These are phyloP conservation scores for Gymnothorax reevesii DNA, from an alignment of 2,797 vertebrate species.

Conservation along the genomic window DNA sequence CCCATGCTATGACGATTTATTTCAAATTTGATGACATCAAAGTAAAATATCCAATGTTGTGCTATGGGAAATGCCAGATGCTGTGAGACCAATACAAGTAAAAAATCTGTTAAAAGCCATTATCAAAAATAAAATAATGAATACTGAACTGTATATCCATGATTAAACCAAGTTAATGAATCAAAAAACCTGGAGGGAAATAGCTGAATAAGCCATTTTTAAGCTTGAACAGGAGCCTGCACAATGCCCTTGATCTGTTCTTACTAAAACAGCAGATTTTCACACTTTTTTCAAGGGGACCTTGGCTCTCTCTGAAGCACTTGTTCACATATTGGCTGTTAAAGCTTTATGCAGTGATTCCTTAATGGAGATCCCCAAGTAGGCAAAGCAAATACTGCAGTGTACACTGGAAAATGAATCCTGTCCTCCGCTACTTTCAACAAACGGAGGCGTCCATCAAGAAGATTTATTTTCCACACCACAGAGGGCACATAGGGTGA, in stretches of 20 bases:
- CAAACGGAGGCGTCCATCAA: background rate
- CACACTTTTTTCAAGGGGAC: background rate
- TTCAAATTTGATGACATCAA: conserved; percentile 46
- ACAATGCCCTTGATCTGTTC: conserved; percentile 38
- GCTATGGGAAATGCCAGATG: background rate
- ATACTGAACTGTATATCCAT: conserved; percentile 27
- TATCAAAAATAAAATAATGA: conserved; percentile 32
- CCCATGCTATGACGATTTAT: conserved; percentile 25
- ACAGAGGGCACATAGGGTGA: background rate
- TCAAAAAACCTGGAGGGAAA: conserved; percentile 39
- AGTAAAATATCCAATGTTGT: conserved; percentile 32
- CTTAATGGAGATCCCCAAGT: conserved; percentile 16
- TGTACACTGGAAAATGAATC: conserved; percentile 8
- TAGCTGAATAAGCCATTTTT: conserved; percentile 41
- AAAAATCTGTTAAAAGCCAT: conserved; percentile 35
- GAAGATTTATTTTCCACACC: background rate
- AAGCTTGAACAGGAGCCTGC: conserved; percentile 41
- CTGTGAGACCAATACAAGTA: conserved; percentile 6
- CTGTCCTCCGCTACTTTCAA: background rate
- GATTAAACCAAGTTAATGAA: conserved; percentile 41
- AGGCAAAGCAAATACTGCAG: conserved; percentile 35
- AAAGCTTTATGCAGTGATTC: background rate
- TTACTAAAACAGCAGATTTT: conserved; percentile 14
- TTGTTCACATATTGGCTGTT: conserved; percentile 5
- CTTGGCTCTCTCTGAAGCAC: background rate